Conservation (phyloP, 2,888 invertebrate genomes). For the Euphydryas editha region DNA sequence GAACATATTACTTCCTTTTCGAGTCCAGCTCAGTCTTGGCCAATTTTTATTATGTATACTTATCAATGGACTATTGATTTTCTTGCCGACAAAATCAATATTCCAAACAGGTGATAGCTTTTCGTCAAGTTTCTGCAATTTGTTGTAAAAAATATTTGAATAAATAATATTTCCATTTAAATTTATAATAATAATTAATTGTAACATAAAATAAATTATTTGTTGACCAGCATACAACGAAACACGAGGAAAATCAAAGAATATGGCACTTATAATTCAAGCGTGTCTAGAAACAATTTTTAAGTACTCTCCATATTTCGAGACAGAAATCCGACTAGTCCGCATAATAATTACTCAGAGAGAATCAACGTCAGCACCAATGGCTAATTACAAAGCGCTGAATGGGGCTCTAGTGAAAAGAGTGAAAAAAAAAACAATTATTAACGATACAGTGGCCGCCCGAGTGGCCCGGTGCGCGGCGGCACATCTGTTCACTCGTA, state of each 20-base stretch:
- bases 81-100: no score
- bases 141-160: no score
- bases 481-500: conserved; percentile 74
- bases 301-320: conserved; percentile 52
- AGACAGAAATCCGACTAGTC: conserved; percentile 55
- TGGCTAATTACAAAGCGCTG: conserved; percentile 80
- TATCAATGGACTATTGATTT: no score
- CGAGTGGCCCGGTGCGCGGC: conserved; percentile 78
- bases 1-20: no score
- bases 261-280: conserved; percentile 21
- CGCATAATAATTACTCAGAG: conserved; percentile 71
- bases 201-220: background rate
- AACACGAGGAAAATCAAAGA: conserved; percentile 17
- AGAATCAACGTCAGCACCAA: conserved; percentile 70
- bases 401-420: conserved; percentile 75
- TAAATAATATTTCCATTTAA: no score
- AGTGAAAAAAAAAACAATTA: conserved; percentile 72
- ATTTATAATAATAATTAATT: no score
- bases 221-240: background rate
- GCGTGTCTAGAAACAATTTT: conserved; percentile 36
- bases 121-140: no score
- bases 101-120: no score
- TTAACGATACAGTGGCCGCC: conserved; percentile 80
- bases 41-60: no score
- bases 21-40: no score